Evolutionary conservation across 2,888 invertebrate species (phyloP), one percentile per base, ranked within the genome.

Genomic region (Perizoma flavofasciatum): DNA sequence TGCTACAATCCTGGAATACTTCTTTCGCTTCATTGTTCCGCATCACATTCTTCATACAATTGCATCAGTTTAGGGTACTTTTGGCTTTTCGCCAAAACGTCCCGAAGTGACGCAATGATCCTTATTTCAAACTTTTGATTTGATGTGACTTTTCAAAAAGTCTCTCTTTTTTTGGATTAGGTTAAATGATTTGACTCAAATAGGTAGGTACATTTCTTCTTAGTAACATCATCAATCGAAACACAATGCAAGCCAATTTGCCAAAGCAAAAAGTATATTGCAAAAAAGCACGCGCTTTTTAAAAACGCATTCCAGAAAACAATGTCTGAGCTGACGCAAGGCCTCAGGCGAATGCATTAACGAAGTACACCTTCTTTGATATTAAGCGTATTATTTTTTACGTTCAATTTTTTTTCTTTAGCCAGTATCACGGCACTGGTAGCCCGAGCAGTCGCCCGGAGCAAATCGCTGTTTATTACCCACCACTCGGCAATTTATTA

Each of bases 381-480:
- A 91, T 91, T 89, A 90, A 89, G 88, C 84, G 86, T 87, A 88
- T 87, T 88, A 88, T 88, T 89, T 90, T 88, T 85, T 81, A 77
- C 74, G 75, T 74, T 62, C 66, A 67, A 69, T 76, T 77, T 73
- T 78, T 78, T 79, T 78, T 70, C 70, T 70, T 68, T 71, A 72
- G 67, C 70, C 70, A 72, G 68, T 67, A 70, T 61, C 69, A 58
- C 61, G 79, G 82, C 80, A 88, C 87, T 90, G 89, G 91, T 92
- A 92, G 91, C 91, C 77, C 77, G 72, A 69, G 71, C 69, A 85
- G 91, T 92, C 91, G 91, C 91, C 90, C 77, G 84, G 66, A 89
- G 91, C 91, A 85, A 89, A 90, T 89, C 90, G 88, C 88, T 83
- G 83, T 90, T 89, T 91, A 91, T 89, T 87, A 86, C 90, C 84